These are phyloP conservation scores for Reticulitermes speratus DNA, from an alignment of 1,140 invertebrate species.

Conservation along the genomic window DNA sequence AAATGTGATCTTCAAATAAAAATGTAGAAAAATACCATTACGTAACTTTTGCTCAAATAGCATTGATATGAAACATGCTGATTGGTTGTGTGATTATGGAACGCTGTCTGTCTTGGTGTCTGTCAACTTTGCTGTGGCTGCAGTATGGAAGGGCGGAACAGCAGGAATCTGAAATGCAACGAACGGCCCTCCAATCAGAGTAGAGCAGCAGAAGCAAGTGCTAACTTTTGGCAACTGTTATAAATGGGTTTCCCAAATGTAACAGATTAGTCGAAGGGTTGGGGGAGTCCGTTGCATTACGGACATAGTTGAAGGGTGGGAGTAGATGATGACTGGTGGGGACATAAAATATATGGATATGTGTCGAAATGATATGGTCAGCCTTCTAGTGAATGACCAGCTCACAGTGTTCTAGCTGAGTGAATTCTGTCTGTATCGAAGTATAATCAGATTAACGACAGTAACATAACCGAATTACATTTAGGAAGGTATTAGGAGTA, in stretches of 20 bases:
- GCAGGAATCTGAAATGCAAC: neutral
- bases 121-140: neutral
- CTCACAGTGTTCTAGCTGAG: neutral
- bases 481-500: no score
- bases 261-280: neutral
- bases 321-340: neutral
- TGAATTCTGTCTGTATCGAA: neutral
- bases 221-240: conserved; percentile 14
- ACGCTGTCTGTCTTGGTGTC: neutral
- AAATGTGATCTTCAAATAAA: no score
- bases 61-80: no score
- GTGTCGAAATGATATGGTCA: neutral
- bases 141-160: neutral
- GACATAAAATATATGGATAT: neutral
- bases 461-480: no score
- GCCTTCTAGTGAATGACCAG: neutral
- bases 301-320: neutral
- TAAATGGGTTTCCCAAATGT: conserved; percentile 11
- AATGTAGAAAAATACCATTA: no score
- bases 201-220: neutral
- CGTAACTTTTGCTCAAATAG: no score
- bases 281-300: neutral
- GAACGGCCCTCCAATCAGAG: neutral
- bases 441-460: no score
- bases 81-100: no score